phyloP scores from a whole-genome alignment of 2,113 vertebrate species.

The Mirza zaza region DNA sequence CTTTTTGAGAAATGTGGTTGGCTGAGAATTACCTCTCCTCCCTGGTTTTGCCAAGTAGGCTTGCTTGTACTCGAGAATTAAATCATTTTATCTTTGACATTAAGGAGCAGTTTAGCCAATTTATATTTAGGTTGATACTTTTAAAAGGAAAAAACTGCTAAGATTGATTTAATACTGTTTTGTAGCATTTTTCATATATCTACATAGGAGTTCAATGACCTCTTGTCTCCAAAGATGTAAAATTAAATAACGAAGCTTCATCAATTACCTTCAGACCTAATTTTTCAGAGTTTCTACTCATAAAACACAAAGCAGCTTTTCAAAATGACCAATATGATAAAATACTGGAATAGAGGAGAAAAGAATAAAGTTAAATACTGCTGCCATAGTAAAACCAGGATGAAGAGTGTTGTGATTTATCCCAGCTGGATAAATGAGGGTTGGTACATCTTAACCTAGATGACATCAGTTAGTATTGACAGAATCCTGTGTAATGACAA shows the following conservation, averaged over 20 bases:
- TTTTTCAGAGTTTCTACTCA: conserved; percentile 23
- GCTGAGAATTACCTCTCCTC: conserved; percentile 11
- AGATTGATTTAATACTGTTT: conserved; percentile 42
- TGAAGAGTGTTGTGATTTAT: background rate
- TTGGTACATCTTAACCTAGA: background rate
- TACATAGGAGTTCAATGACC: conserved; percentile 37
- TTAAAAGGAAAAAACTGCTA: conserved; percentile 31
- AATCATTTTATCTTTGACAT: conserved; percentile 65
- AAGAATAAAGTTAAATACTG: background rate
- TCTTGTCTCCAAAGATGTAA: conserved; percentile 26
- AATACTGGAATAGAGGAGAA: background rate
- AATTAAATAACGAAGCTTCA: conserved; percentile 25
- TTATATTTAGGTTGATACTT: conserved; percentile 48
- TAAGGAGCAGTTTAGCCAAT: conserved; percentile 48
- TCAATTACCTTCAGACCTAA: background rate
- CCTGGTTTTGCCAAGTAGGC: conserved; percentile 27
- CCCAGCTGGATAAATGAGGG: background rate
- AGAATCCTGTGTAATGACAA: background rate
- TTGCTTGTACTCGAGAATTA: conserved; percentile 56
- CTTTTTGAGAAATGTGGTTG: conserved; percentile 57
- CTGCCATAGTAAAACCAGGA: background rate
- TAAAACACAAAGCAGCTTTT: conserved; percentile 50
- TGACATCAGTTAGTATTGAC: background rate
- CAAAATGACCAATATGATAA: background rate
- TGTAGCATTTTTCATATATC: conserved; percentile 23